Base-by-base conservation (phyloP, 2,888 invertebrate genomes). In the Apodemia mormo region DNA sequence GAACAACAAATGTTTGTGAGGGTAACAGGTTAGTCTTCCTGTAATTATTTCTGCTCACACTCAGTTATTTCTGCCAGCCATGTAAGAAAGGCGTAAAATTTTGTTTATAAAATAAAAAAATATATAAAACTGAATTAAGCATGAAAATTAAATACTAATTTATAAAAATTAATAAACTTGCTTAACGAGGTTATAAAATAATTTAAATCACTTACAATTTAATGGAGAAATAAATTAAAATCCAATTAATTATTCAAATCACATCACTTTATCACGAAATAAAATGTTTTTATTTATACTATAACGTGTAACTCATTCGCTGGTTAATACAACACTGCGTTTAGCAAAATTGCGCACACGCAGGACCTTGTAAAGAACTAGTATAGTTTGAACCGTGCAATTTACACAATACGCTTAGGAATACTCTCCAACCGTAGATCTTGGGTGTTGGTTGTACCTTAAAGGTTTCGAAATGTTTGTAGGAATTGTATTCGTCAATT, bases 271-370 rank as follows among this genome's bases (percentile, higher is more conserved):
- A 61, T 14, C 61, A 61, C 61, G 33, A 33, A 30, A 61, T 33
- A 7, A 33, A 61, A 33, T 33, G 33, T 29, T 29, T 56, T 9
- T 5, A 33, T 12, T 12, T 30, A 61, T 33, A 61, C 30, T 33
- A 61, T 33, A 65, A 33, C 82, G 84, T 81, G 76, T 73, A 64
- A 72, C 73, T 71, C 71, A 75, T 70, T 67, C 78, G 76, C 73
- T 74, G 73, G 70, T 73, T 76, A 65, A 73, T 73, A 72, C 76
- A 80, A 77, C 78, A 82, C 79, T 81, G 68, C 74, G 67, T 61
- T 73, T 79, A 77, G 78, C 80, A 75, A 77, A 78, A 79, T 77
- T 81, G 82, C 82, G 80, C 80, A 67, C 22, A 71, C 80, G 83
- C 78, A 81, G 76, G 75, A 75, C 74, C 73, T 74, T 75, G 74